phyloP scores from a whole-genome alignment of 1,140 invertebrate genomes.

The Eurosta solidaginis region DNA sequence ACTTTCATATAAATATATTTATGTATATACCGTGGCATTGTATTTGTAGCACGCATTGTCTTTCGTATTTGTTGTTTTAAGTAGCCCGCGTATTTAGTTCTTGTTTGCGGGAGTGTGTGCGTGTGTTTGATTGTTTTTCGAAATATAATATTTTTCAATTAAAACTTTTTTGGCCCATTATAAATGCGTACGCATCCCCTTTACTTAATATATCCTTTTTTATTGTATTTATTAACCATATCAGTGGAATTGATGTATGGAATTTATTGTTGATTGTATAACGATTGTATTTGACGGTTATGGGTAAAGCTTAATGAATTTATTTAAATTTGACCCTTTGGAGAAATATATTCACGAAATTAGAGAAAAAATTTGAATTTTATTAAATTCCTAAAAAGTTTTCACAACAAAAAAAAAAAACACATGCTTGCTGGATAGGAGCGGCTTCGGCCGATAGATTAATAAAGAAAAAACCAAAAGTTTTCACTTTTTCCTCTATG shows the following conservation, averaged over 20 bases:
- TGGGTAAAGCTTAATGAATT: no score
- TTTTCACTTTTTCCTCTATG: no score
- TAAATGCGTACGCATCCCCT: no score
- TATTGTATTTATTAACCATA: background rate
- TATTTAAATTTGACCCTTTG: no score
- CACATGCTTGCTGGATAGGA: no score
- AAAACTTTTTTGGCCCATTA: constrained; percentile 1
- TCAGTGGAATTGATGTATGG: background rate
- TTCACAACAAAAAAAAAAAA: background rate
- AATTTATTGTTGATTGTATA: background rate
- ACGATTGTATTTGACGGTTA: background rate
- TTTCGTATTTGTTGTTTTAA: background rate
- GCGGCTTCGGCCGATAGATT: no score
- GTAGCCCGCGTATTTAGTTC: background rate
- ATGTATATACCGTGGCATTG: background rate
- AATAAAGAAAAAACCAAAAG: no score
- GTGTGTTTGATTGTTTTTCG: constrained; percentile 3
- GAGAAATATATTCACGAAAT: no score
- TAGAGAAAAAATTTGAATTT: background rate
- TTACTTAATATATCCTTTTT: no score
- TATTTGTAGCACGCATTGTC: background rate
- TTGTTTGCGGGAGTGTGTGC: no score
- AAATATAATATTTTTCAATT: constrained; percentile 27
- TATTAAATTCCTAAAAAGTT: background rate
- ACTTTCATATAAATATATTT: background rate